These are phyloP conservation scores for Andrena fulva DNA, from an alignment of 2,888 invertebrate genomes.

Conservation along the genomic window DNA sequence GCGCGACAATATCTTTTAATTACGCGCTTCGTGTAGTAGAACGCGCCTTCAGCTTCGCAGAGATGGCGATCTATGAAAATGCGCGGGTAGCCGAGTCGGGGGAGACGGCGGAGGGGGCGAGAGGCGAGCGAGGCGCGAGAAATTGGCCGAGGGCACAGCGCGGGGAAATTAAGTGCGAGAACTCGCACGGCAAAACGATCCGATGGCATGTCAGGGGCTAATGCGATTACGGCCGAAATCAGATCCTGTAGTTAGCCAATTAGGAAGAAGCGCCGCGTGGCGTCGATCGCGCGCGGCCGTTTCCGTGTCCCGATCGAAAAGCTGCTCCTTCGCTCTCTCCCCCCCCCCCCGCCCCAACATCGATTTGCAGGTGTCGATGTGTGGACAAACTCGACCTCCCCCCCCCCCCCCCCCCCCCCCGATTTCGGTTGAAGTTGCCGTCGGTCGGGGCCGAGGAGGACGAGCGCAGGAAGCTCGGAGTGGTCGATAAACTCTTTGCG, in stretches of 20 bases:
- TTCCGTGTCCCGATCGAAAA: slow-evolving; percentile 38
- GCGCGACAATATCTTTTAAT: slow-evolving; percentile 48
- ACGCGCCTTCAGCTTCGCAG: slow-evolving; percentile 35
- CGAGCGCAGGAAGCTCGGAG: slow-evolving; percentile 21
- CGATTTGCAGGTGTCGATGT: neutral
- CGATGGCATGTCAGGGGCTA: slow-evolving; percentile 78
- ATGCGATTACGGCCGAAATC: slow-evolving; percentile 80
- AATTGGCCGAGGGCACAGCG: slow-evolving; percentile 46
- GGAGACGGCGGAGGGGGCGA: slow-evolving; percentile 21
- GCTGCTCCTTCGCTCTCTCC: neutral
- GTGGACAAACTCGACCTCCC: neutral
- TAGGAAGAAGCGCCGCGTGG: slow-evolving; percentile 74
- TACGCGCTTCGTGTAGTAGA: slow-evolving; percentile 34
- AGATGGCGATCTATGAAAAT: slow-evolving; percentile 69
- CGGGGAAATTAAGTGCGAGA: slow-evolving; percentile 71
- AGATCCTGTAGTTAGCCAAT: slow-evolving; percentile 81
- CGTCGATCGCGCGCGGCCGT: slow-evolving; percentile 62
- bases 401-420: neutral
- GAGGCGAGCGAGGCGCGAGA: slow-evolving; percentile 44
- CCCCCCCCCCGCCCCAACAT: too few species aligned
- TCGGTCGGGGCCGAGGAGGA: neutral
- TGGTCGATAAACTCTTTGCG: slow-evolving; percentile 42
- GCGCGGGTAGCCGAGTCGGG: slow-evolving; percentile 18
- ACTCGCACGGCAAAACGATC: slow-evolving; percentile 72
- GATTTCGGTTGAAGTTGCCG: neutral